A percentile compares a stretch with the other conserved stretches of the same genome.
Evolutionary conservation across 2,797 vertebrate genomes (phyloP).

Genomic region (Heliangelus exortis): DNA sequence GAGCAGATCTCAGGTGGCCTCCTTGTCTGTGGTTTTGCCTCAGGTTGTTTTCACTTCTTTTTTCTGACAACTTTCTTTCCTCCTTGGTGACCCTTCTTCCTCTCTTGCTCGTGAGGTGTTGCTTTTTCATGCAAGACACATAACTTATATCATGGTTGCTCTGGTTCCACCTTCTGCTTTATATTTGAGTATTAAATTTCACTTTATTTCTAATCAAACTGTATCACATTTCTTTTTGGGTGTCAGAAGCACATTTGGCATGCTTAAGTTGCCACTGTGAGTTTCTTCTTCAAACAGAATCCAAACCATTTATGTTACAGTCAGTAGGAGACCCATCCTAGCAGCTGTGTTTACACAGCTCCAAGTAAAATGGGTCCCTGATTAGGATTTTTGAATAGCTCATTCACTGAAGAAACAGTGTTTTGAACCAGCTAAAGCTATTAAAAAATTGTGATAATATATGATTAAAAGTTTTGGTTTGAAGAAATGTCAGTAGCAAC

Average conservation of each 20-base stretch:
- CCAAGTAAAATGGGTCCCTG: conserved; percentile 43
- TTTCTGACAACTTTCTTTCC: neutral
- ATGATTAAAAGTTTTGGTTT: conserved; percentile 51
- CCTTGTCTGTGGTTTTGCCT: neutral
- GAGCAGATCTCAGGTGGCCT: neutral
- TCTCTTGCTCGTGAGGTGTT: neutral
- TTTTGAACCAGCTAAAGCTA: conserved; percentile 55
- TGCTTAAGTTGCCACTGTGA: conserved; percentile 21
- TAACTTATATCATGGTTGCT: neutral
- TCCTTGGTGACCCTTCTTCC: neutral
- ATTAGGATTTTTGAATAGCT: conserved; percentile 55
- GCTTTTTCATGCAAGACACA: neutral
- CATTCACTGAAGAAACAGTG: conserved; percentile 44
- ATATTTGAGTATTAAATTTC: neutral
- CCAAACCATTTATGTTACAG: neutral
- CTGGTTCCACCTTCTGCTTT: neutral
- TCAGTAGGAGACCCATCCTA: conserved; percentile 47
- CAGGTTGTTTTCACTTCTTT: neutral
- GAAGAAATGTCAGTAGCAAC: conserved; percentile 25
- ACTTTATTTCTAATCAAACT: conserved; percentile 8
- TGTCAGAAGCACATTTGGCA: neutral
- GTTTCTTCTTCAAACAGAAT: conserved; percentile 49
- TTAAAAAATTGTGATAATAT: conserved; percentile 45
- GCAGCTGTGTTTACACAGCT: conserved; percentile 65
- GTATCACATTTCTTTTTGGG: neutral